Percentiles rank a stretch among this genome's conserved stretches.
Evolutionary conservation across 2,113 vertebrate species (phyloP).

Genomic region (Seriola dumerili): DNA sequence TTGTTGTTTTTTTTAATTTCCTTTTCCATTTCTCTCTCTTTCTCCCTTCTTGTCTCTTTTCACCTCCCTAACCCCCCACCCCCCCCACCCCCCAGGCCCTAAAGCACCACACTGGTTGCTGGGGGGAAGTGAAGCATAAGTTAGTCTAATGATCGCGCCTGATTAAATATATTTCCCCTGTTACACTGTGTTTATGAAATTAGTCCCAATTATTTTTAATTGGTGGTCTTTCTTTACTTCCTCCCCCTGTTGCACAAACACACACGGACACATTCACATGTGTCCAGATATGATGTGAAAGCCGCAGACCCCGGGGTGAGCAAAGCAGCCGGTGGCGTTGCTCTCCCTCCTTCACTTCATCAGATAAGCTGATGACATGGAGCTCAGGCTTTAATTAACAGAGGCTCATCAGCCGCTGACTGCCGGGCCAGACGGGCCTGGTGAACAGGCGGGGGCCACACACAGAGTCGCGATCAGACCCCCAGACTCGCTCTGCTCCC

Average conservation of each 20-base stretch:
- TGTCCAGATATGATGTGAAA: slow-evolving; percentile 33
- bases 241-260: slow-evolving; percentile 54
- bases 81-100: slow-evolving; percentile 31
- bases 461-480: slow-evolving; percentile 40
- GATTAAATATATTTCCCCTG: slow-evolving; percentile 77
- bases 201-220: slow-evolving; percentile 84
- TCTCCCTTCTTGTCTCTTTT: slow-evolving; percentile 1
- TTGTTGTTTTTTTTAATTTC: slow-evolving; percentile 47
- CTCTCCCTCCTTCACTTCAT: slow-evolving; percentile 59
- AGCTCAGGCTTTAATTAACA: slow-evolving; percentile 78
- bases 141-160: slow-evolving; percentile 68
- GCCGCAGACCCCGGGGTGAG: slow-evolving; percentile 31
- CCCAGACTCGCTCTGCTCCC: slow-evolving; percentile 17
- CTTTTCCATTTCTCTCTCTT: slow-evolving; percentile 44
- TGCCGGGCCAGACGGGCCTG: slow-evolving; percentile 31
- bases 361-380: slow-evolving; percentile 77
- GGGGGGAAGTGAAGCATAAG: slow-evolving; percentile 67
- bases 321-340: slow-evolving; percentile 58
- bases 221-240: slow-evolving; percentile 72
- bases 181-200: slow-evolving; percentile 76
- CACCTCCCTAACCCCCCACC: too few relatives aligned
- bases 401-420: slow-evolving; percentile 63
- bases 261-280: slow-evolving; percentile 36
- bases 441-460: slow-evolving; percentile 63
- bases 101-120: slow-evolving; percentile 49